phyloP scores from a whole-genome alignment of 2,888 invertebrate species.

The Ptilodon capucinus region DNA sequence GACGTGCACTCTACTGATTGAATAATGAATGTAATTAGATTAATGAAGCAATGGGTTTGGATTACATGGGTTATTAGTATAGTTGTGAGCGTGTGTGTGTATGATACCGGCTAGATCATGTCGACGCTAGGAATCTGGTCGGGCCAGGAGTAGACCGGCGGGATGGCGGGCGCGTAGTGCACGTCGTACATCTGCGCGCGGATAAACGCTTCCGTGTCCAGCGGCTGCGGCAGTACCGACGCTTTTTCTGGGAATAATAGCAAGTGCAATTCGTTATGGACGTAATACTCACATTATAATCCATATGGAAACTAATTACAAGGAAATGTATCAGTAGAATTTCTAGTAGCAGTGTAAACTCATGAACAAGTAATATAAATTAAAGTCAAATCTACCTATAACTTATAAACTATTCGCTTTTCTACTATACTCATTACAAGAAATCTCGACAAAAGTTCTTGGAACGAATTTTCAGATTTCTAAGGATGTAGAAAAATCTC shows the following conservation, averaged over 20 bases:
- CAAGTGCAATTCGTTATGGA: too few relatives aligned
- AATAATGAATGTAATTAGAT: neutral
- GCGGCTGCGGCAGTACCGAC: constrained; percentile 89
- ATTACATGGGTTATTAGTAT: neutral
- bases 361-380: too few relatives aligned
- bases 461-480: neutral
- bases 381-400: too few relatives aligned
- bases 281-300: too few relatives aligned
- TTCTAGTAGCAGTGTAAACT: too few relatives aligned
- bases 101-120: constrained; percentile 43
- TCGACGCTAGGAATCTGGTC: constrained; percentile 42
- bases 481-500: neutral
- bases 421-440: neutral
- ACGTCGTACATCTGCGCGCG: constrained; percentile 92
- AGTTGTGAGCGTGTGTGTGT: constrained; percentile 3
- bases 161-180: constrained; percentile 86
- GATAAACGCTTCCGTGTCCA: constrained; percentile 87
- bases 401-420: neutral
- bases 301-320: too few relatives aligned
- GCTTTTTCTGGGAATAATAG: constrained; percentile 84
- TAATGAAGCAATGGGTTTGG: neutral
- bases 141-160: constrained; percentile 84
- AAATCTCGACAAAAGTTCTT: neutral
- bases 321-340: too few relatives aligned
- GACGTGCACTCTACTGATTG: too few relatives aligned